Evolutionary conservation across 2,797 vertebrate species (phyloP).

Genomic region (Tenualosa thibaudeaui): DNA sequence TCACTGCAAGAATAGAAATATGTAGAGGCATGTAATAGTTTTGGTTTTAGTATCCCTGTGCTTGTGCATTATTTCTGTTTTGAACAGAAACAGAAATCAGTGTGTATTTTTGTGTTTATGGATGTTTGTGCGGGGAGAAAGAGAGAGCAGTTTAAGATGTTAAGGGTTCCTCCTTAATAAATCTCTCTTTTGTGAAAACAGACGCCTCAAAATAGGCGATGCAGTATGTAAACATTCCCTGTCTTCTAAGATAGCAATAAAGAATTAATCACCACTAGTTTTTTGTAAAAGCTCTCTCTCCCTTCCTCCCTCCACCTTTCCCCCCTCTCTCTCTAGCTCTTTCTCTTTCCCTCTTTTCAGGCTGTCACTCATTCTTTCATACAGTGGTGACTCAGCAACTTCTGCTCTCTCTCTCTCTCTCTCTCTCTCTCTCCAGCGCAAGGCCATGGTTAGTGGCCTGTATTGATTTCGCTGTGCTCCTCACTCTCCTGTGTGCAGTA

Average conservation of each 20-base stretch:
- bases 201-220: neutral
- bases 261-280: constrained; percentile 16
- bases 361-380: constrained; percentile 15
- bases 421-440: constrained; percentile 8
- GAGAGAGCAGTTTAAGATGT: neutral
- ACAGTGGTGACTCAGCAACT: constrained; percentile 43
- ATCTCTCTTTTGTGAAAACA: neutral
- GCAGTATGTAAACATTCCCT: neutral
- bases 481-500: constrained; percentile 21
- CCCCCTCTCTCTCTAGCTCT: neutral
- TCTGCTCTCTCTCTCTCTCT: constrained; percentile 21
- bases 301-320: neutral
- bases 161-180: neutral
- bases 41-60: neutral
- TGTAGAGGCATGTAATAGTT: neutral
- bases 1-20: neutral
- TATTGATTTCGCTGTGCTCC: constrained; percentile 39
- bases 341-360: constrained; percentile 5
- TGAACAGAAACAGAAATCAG: constrained; percentile 3
- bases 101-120: constrained; percentile 5
- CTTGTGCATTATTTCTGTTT: constrained; percentile 14
- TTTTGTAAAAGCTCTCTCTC: constrained; percentile 15
- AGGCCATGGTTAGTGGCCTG: constrained; percentile 33
- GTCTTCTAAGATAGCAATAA: constrained; percentile 10
- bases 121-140: constrained; percentile 12